phyloP scores from a whole-genome alignment of 2,113 vertebrate genomes.

The Nicator chloris region DNA sequence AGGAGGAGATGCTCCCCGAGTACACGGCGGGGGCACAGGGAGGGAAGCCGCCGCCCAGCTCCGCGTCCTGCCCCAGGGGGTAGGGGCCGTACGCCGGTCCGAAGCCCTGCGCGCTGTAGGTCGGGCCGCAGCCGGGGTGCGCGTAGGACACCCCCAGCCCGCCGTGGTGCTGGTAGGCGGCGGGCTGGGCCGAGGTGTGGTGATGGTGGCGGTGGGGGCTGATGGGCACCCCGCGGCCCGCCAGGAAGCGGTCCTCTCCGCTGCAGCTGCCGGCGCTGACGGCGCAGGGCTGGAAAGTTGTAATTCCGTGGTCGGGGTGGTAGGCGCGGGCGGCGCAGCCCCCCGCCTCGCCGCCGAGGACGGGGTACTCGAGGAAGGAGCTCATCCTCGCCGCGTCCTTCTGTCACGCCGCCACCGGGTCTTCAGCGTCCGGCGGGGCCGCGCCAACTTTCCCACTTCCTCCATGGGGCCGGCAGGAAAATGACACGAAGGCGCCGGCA shows the following conservation, averaged over 20 bases:
- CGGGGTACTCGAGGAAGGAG: constrained; percentile 94
- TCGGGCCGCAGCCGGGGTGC: constrained; percentile 83
- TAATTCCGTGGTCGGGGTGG: constrained; percentile 93
- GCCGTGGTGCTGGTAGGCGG: constrained; percentile 83
- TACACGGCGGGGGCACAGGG: constrained; percentile 89
- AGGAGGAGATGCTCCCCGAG: constrained; percentile 84
- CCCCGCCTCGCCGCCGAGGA: constrained; percentile 83
- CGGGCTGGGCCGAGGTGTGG: constrained; percentile 73
- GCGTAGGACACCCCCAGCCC: constrained; percentile 86
- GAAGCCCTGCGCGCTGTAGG: constrained; percentile 88
- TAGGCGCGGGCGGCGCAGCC: constrained; percentile 86
- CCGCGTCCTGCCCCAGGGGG: constrained; percentile 88
- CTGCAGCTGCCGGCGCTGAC: constrained; percentile 86
- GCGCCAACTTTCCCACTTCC: constrained; percentile 92
- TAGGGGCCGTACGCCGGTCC: constrained; percentile 84
- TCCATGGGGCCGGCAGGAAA: constrained; percentile 80
- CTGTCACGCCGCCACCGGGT: constrained; percentile 80
- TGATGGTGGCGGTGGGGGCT: constrained; percentile 76
- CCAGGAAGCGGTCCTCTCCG: constrained; percentile 88
- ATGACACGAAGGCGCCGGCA: constrained; percentile 90
- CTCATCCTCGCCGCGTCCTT: constrained; percentile 91
- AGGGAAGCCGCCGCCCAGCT: constrained; percentile 82
- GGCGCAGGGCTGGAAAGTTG: constrained; percentile 94
- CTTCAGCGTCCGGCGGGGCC: constrained; percentile 83
- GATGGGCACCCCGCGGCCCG: constrained; percentile 85